These are phyloP conservation scores for Adoxophyes honmai DNA, from an alignment of 1,140 invertebrate genomes.

Conservation along the genomic window DNA sequence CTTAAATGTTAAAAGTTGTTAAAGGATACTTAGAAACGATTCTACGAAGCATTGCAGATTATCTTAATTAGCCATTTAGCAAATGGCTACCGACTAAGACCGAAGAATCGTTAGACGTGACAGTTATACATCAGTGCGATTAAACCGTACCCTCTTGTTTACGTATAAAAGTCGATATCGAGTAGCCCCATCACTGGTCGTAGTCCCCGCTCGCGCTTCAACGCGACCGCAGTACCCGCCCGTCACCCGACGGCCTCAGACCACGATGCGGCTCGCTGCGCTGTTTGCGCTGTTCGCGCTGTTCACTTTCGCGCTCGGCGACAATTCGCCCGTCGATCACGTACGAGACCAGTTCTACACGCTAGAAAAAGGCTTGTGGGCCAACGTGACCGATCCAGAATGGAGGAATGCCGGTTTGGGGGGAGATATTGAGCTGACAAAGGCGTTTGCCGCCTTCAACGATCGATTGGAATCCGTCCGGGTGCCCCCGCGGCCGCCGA, in stretches of 20 bases:
- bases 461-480: slow-evolving; percentile 62
- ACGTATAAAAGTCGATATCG: background rate
- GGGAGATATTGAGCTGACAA: slow-evolving; percentile 76
- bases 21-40: no score
- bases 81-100: no score
- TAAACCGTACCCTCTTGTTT: no score
- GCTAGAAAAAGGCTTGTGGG: slow-evolving; percentile 74
- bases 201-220: background rate
- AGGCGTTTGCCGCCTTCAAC: slow-evolving; percentile 77
- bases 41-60: no score
- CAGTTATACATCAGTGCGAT: no score
- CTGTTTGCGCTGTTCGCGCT: slow-evolving; percentile 56
- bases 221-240: background rate
- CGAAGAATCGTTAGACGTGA: no score
- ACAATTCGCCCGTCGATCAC: slow-evolving; percentile 70
- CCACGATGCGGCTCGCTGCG: slow-evolving; percentile 50
- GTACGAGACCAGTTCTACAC: slow-evolving; percentile 77
- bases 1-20: no score
- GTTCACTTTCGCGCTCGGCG: slow-evolving; percentile 33
- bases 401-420: slow-evolving; percentile 65
- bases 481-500: slow-evolving; percentile 58
- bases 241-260: slow-evolving; percentile 1
- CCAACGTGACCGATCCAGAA: slow-evolving; percentile 58
- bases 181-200: background rate
- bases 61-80: no score